Evolutionary conservation across 2,888 invertebrate genomes (phyloP), one percentile per base, ranked within the genome.

Genomic region (Hypsopygia costalis): DNA sequence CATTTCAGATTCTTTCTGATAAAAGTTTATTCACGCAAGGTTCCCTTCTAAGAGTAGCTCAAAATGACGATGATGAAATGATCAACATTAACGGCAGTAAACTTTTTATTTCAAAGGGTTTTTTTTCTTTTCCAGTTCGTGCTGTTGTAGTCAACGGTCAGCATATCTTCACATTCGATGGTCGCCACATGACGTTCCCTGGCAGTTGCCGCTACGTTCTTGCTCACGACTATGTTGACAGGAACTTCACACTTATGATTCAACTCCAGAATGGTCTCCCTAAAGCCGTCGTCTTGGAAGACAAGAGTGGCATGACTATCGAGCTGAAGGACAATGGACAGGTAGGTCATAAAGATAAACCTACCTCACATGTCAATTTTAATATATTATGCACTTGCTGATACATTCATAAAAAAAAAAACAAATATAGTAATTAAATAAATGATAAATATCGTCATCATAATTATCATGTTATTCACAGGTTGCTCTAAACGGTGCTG

Each of bases 101-200:
- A n/a, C n/a, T n/a, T n/a, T n/a, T n/a, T n/a, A n/a, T n/a, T n/a
- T n/a, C n/a, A n/a, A n/a, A n/a, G n/a, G n/a, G n/a, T n/a, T n/a
- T 5, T 25, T 4, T 10, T 0, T 22, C 20, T 12, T 4, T 27
- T 20, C 25, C 87, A 92, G 93, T 93, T 43, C 88, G 91, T 35
- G 97, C 93, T 6, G 90, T 92, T 27, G 72, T 97, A 2, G 89
- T 93, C 7, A 95, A 96, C 66, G 95, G 95, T 1, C 94, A 95
- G 60, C 95, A 97, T 79, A 91, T 96, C 75, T 94, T 96, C 81
- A 97, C 96, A 0, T 97, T 97, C 78, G 98, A 98, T 75, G 94
- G 94, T 0, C 92, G 92, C 53, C 94, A 95, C 69, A 83, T 94
- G 51, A 93, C 94, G 5, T 94, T 96, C 90, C 93, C 93, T 0